Percentiles rank a stretch among this genome's conserved stretches.
Conservation (phyloP, 2,797 vertebrate genomes). For the Sebastes oblongus region DNA sequence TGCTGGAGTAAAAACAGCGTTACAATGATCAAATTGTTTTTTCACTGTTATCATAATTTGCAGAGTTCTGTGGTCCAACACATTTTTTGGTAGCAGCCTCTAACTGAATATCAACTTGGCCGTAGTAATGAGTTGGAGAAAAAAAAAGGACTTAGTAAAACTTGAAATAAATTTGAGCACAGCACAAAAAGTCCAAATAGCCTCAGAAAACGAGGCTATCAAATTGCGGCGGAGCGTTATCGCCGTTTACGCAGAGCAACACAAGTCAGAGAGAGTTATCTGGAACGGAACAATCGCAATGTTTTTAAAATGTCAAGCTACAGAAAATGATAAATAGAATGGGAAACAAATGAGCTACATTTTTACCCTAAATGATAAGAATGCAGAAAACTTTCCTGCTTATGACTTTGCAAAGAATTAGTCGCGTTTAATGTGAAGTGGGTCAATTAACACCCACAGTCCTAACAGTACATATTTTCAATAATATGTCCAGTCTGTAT, state of each 20-base stretch:
- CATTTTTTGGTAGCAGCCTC: neutral
- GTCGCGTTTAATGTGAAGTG: neutral
- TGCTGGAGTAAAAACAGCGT: neutral
- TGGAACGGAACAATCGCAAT: neutral
- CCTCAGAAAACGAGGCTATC: conserved; percentile 39
- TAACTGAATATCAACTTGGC: neutral
- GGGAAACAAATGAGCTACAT: conserved; percentile 22
- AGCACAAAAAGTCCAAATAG: conserved; percentile 27
- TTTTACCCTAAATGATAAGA: conserved; percentile 28
- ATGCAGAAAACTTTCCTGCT: neutral
- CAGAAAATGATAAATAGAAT: conserved; percentile 19
- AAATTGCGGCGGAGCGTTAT: conserved; percentile 22
- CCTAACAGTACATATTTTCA: neutral
- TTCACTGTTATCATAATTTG: conserved; percentile 24
- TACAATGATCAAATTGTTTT: neutral
- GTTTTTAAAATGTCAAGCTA: conserved; percentile 24
- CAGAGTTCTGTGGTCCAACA: conserved; percentile 11
- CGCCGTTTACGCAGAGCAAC: neutral
- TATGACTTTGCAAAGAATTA: conserved; percentile 1
- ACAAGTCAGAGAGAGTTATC: conserved; percentile 39
- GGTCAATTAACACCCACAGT: neutral
- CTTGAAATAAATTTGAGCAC: neutral
- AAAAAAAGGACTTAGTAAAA: neutral
- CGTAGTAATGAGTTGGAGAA: neutral
- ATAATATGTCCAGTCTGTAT: neutral